A percentile compares a stretch with the other conserved stretches of the same genome.
phyloP scores from a whole-genome alignment of 2,797 vertebrate species.

The Rhodeus uyekii region DNA sequence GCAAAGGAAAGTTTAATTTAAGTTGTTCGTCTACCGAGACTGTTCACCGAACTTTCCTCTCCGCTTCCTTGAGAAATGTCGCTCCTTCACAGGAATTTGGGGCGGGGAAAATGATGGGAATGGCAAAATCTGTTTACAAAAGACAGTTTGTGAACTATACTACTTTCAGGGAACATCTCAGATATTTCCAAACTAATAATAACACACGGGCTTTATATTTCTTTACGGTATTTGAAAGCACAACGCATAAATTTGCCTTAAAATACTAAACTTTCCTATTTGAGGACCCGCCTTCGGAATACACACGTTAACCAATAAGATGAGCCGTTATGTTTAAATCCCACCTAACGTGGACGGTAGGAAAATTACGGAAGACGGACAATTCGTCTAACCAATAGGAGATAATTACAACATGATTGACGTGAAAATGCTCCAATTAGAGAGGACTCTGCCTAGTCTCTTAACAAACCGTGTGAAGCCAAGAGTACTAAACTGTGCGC shows the following conservation, averaged over 20 bases:
- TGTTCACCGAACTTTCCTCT: conserved; percentile 34
- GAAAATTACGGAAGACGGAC: conserved; percentile 11
- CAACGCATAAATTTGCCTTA: neutral
- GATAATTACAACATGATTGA: conserved; percentile 28
- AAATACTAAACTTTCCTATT: neutral
- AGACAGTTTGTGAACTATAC: neutral
- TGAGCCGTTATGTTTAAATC: conserved; percentile 15
- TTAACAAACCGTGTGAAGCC: conserved; percentile 68
- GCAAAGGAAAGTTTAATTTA: neutral
- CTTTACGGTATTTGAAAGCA: neutral
- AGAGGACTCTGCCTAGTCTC: fast-evolving
- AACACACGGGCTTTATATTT: neutral
- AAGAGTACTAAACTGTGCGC: conserved; percentile 67
- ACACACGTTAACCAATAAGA: conserved; percentile 56
- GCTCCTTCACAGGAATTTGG: conserved; percentile 69
- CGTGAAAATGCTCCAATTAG: conserved; percentile 57
- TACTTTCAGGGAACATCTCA: neutral
- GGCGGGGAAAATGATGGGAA: conserved; percentile 67
- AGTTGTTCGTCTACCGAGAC: neutral
- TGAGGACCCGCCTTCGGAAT: conserved; percentile 43
- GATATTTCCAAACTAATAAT: neutral
- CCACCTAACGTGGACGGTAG: neutral
- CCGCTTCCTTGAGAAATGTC: conserved; percentile 58
- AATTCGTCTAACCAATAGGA: conserved; percentile 29
- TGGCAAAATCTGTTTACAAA: neutral